Base-by-base conservation (phyloP, 2,113 vertebrate genomes). In the Neomonachus schauinslandi region DNA sequence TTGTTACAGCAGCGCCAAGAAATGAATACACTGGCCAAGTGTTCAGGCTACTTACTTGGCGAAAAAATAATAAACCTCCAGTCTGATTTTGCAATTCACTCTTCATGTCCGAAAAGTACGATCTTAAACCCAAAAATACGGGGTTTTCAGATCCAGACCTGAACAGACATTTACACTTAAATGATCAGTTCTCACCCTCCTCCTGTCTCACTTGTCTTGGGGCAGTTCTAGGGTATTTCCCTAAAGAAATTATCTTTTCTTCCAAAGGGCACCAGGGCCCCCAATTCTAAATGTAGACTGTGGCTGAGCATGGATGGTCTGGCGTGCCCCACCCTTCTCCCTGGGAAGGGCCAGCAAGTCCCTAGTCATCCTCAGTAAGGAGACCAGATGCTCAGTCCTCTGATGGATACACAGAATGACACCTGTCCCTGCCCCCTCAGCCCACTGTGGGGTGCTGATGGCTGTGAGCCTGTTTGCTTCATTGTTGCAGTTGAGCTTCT, bases 11-110 rank as follows among this genome's bases (percentile, higher is more conserved):
- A 26, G 51, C 39, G 33, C 28, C 19, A 19, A 13, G 72, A 79
- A 49, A 31, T 9, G 0, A 21, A 28, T 6, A 13, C 1, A 12
- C 55, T 15, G 22, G 55, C 26, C 97, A 97, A 63, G 63, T 89
- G 95, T 97, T 90, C 82, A 92, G 67, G 79, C 98, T 97, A 65
- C 96, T 97, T 95, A 89, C 96, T 96, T 91, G 36, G 86, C 90
- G 89, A 74, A 88, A 92, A 55, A 85, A 74, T 65, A 69, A 39
- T 69, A 28, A 26, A 21, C 98, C 85, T 91, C 96, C 83, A 89
- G 74, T 90, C 94, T 97, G 97, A 98, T 90, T 98, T 97, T 97
- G 95, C 89, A 88, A 84, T 98, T 98, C 97, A 63, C 63, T 94
- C 89, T 90, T 94, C 31, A 1, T 93, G 96, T 97, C 1, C 10